Conservation (phyloP, 2,113 vertebrate genomes). For the Brienomyrus brachyistius region DNA sequence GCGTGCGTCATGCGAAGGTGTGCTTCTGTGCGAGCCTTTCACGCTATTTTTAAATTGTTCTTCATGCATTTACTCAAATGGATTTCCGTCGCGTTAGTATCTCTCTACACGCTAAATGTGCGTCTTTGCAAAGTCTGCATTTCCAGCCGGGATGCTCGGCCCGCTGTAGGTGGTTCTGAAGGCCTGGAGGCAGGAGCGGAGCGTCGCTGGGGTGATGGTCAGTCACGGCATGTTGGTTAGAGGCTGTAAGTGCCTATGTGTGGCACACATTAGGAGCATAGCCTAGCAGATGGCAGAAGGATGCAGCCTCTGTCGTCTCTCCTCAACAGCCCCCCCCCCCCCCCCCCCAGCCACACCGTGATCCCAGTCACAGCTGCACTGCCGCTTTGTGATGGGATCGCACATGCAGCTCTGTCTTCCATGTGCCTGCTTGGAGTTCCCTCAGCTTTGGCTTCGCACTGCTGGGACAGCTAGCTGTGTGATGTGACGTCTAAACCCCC, state of each 20-base stretch:
- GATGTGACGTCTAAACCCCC: neutral
- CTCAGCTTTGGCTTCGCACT: neutral
- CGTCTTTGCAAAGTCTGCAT: neutral
- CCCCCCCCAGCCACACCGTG: constrained; percentile 10
- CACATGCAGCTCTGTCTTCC: neutral
- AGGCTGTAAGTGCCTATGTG: neutral
- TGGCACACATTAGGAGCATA: neutral
- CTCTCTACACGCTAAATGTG: neutral
- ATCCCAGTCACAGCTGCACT: neutral
- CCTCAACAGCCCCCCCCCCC: neutral
- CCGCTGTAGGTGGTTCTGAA: neutral
- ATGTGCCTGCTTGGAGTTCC: neutral
- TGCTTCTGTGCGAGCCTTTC: neutral
- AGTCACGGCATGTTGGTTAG: neutral
- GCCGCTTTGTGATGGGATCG: neutral
- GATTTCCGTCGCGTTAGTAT: neutral
- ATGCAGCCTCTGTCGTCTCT: neutral
- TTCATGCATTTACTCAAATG: neutral
- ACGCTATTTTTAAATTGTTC: neutral
- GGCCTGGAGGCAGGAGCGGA: neutral
- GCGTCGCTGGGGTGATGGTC: neutral
- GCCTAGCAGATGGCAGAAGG: neutral
- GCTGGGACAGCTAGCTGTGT: neutral
- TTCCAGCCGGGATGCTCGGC: neutral
- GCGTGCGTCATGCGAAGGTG: constrained; percentile 20